Evolutionary conservation across 2,888 invertebrate species (phyloP).

Genomic region (Acleris literana): DNA sequence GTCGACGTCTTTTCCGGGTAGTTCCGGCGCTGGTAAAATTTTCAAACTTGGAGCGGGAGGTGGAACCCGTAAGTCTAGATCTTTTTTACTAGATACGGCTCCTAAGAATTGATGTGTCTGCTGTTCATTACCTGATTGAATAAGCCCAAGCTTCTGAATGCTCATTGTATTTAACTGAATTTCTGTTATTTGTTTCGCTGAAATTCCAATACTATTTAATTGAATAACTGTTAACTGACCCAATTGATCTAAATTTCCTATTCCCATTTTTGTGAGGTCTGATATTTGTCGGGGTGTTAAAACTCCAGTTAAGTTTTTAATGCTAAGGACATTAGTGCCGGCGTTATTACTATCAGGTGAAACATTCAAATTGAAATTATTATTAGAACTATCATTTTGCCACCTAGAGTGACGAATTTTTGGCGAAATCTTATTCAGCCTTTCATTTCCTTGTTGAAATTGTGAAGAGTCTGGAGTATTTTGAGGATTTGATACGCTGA

Average conservation of each 20-base stretch:
- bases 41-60: conserved; percentile 59
- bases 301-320: conserved; percentile 83
- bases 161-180: conserved; percentile 85
- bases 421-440: conserved; percentile 70
- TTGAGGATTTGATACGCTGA: conserved; percentile 74
- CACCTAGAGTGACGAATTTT: conserved; percentile 79
- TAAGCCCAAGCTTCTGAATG: conserved; percentile 82
- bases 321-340: conserved; percentile 72
- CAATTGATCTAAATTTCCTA: conserved; percentile 85
- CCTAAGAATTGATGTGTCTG: conserved; percentile 53
- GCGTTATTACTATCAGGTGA: conserved; percentile 61
- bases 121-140: conserved; percentile 62
- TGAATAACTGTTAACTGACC: conserved; percentile 85
- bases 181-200: conserved; percentile 84
- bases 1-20: conserved; percentile 76
- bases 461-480: conserved; percentile 55
- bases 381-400: conserved; percentile 73
- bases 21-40: conserved; percentile 56
- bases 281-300: conserved; percentile 83
- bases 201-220: conserved; percentile 84
- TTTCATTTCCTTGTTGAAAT: conserved; percentile 63
- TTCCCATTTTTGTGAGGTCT: conserved; percentile 84
- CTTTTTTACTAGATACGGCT: conserved; percentile 59
- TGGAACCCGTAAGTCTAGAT: conserved; percentile 77
- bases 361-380: conserved; percentile 56